These are phyloP conservation scores for Pseudorasbora parva DNA, from an alignment of 2,113 vertebrate genomes.

Conservation along the genomic window DNA sequence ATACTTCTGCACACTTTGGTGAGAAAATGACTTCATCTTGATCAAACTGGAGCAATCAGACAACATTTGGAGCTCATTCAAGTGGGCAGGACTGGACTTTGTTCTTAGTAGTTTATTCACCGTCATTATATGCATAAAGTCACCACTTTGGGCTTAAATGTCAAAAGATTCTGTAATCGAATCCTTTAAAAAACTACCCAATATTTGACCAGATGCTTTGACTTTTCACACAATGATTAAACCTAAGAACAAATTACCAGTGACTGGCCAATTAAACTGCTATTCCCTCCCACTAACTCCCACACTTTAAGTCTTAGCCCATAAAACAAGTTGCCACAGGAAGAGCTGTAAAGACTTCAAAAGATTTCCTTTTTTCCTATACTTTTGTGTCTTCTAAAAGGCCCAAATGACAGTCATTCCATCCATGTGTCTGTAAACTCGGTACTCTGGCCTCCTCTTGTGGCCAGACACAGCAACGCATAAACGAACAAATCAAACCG, in stretches of 20 bases:
- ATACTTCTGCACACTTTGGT: too few species aligned
- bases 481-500: not conserved
- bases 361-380: not conserved
- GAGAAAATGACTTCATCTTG: not conserved
- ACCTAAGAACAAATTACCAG: not conserved
- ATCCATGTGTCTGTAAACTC: not conserved
- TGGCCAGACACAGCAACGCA: conserved; percentile 41
- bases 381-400: not conserved
- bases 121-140: conserved; percentile 9
- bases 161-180: not conserved
- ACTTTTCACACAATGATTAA: conserved; percentile 6
- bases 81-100: conserved; percentile 41
- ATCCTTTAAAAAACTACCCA: not conserved
- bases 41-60: conserved; percentile 17
- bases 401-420: not conserved
- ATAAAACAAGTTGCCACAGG: conserved; percentile 37
- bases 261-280: not conserved
- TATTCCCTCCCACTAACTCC: not conserved
- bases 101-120: conserved; percentile 39
- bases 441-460: conserved; percentile 56
- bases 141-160: not conserved
- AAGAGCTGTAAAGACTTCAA: conserved; percentile 2
- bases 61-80: conserved; percentile 30
- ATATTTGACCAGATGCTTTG: conserved; percentile 1
- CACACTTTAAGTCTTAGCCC: not conserved